These are phyloP conservation scores for Charadrius vociferus DNA, from an alignment of 2,113 vertebrate species.

Conservation along the genomic window DNA sequence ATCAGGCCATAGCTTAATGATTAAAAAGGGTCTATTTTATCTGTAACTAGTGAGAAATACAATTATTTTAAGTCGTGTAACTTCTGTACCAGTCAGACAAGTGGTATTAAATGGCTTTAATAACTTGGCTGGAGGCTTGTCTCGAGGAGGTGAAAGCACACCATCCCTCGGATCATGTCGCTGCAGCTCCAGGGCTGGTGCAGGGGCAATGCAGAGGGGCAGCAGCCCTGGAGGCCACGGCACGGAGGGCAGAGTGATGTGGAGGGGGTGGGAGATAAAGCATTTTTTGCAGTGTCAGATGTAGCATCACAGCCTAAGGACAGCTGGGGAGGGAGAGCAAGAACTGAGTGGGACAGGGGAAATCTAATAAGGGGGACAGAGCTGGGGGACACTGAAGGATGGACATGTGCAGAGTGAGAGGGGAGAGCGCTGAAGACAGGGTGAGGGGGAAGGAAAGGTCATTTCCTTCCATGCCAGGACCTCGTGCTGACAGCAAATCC, in stretches of 20 bases:
- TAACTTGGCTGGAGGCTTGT: background rate
- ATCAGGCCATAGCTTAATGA: background rate
- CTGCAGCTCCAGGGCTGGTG: background rate
- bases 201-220: background rate
- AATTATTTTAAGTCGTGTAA: background rate
- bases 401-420: background rate
- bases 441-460: background rate
- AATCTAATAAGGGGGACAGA: background rate
- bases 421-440: background rate
- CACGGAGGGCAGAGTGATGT: background rate
- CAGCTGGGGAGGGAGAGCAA: background rate
- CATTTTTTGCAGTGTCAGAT: background rate
- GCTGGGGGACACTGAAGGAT: background rate
- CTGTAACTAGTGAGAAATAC: background rate
- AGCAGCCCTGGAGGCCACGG: background rate
- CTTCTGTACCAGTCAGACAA: background rate
- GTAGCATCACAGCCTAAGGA: background rate
- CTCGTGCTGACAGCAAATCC: background rate
- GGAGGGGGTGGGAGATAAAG: too few species aligned
- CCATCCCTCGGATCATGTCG: accelerated
- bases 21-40: background rate
- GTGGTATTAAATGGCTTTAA: background rate
- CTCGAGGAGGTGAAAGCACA: background rate
- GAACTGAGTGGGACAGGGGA: background rate
- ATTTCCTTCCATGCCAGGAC: background rate